These are phyloP conservation scores for Ischnus inquisitorius DNA, from an alignment of 2,888 invertebrate species.

Conservation along the genomic window DNA sequence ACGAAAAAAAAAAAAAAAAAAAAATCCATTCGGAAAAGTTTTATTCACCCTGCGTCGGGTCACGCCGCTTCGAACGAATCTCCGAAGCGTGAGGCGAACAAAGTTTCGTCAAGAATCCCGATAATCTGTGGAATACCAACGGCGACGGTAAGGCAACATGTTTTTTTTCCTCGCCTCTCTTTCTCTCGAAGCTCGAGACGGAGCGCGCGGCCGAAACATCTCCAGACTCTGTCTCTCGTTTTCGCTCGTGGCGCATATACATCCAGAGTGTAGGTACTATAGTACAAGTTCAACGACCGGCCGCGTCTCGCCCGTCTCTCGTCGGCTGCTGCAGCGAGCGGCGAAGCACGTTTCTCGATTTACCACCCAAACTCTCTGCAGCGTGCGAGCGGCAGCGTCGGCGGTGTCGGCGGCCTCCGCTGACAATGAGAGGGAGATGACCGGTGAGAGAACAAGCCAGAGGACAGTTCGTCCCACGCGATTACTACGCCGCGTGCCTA, in stretches of 20 bases:
- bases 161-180: conserved; percentile 36
- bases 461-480: conserved; percentile 66
- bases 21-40: neutral
- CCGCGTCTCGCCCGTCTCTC: conserved; percentile 70
- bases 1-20: conserved; percentile 5
- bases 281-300: conserved; percentile 73
- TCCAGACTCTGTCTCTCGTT: conserved; percentile 31
- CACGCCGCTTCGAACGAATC: too few species aligned
- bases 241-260: neutral
- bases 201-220: conserved; percentile 55
- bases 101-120: too few species aligned
- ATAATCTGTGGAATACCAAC: neutral
- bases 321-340: conserved; percentile 65
- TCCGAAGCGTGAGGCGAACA: too few species aligned
- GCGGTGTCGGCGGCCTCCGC: too few species aligned
- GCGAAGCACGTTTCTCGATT: conserved; percentile 67
- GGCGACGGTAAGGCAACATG: conserved; percentile 14
- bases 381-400: conserved; percentile 60
- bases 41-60: neutral
- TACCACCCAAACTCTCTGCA: conserved; percentile 67
- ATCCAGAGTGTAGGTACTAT: conserved; percentile 27
- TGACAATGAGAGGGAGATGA: conserved; percentile 7
- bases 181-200: conserved; percentile 40
- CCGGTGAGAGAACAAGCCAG: conserved; percentile 42
- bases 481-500: conserved; percentile 63